phyloP scores from a whole-genome alignment of 1,140 invertebrate genomes.

The Zaprionus ornatus region DNA sequence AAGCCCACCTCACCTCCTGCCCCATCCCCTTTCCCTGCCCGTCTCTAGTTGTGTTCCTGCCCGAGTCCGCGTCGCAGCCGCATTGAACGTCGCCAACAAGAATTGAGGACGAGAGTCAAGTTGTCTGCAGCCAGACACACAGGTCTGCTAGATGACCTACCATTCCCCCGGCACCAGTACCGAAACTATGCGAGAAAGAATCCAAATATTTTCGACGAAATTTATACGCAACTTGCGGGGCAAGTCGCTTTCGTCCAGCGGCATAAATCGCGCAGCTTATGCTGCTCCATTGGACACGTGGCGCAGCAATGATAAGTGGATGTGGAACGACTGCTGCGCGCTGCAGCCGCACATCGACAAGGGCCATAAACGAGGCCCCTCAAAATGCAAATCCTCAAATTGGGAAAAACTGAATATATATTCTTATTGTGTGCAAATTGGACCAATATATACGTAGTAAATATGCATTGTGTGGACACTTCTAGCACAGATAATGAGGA shows the following conservation, averaged over 20 bases:
- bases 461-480: neutral
- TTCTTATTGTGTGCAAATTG: slow-evolving; percentile 4
- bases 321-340: neutral
- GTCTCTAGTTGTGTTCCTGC: neutral
- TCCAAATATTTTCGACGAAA: slow-evolving; percentile 68
- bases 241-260: slow-evolving; percentile 12
- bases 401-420: neutral
- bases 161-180: neutral
- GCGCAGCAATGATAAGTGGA: slow-evolving; percentile 7
- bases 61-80: slow-evolving; percentile 31
- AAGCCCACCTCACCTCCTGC: neutral
- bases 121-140: slow-evolving; percentile 57
- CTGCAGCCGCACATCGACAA: neutral
- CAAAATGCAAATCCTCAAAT: neutral
- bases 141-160: slow-evolving; percentile 1
- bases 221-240: slow-evolving; percentile 57
- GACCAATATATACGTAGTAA: neutral
- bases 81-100: slow-evolving; percentile 61
- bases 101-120: slow-evolving; percentile 72
- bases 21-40: neutral
- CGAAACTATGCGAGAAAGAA: slow-evolving; percentile 37
- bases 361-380: neutral
- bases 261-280: slow-evolving; percentile 46
- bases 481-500: neutral
- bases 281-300: slow-evolving; percentile 45